Evolutionary conservation across 2,113 vertebrate species (phyloP), one percentile per base, ranked within the genome.

Genomic region (Microtus richardsoni): DNA sequence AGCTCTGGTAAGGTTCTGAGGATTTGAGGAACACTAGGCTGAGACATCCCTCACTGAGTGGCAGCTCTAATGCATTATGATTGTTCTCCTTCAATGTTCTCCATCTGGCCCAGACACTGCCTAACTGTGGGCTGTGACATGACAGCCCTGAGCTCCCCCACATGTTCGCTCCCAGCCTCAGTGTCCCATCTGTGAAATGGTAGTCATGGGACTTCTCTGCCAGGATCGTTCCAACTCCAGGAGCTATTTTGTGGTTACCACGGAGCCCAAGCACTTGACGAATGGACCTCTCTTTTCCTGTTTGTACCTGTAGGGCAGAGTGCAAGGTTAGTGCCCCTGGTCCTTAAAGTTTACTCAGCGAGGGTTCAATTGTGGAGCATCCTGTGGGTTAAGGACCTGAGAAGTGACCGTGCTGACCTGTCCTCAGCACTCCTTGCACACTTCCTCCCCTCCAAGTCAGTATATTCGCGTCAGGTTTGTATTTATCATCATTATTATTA

Each of bases 121-220:
- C 82, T 97, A 1, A 82, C 95, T 94, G 96, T 98, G 95, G 92
- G 96, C 88, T 97, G 97, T 96, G 93, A 91, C 92, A 78, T 96
- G 95, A 97, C 97, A 97, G 95, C 84, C 95, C 92, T 84, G 75
- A 88, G 79, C 90, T 96, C 92, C 96, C 95, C 92, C 95, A 96
- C 97, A 92, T 36, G 12, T 96, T 95, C n/a, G 68, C 83, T 96
- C 94, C 88, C 91, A 97, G 90, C 97, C 96, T 97, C 96, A 98
- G 66, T 97, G 96, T 96, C 93, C 97, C 97, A 97, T 97, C 96
- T 98, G 97, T 96, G 96, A 97, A 97, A 97, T 97, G 95, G 93
- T 92, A 96, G 97, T 97, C 96, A 93, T 52, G 78, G 77, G 88
- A 92, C 91, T 97, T 93, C 75, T 54, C 79, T 93, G 96, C 96